A percentile compares a stretch with the other conserved stretches of the same genome.
phyloP scores from a whole-genome alignment of 2,797 vertebrate genomes.

The Alca torda region DNA sequence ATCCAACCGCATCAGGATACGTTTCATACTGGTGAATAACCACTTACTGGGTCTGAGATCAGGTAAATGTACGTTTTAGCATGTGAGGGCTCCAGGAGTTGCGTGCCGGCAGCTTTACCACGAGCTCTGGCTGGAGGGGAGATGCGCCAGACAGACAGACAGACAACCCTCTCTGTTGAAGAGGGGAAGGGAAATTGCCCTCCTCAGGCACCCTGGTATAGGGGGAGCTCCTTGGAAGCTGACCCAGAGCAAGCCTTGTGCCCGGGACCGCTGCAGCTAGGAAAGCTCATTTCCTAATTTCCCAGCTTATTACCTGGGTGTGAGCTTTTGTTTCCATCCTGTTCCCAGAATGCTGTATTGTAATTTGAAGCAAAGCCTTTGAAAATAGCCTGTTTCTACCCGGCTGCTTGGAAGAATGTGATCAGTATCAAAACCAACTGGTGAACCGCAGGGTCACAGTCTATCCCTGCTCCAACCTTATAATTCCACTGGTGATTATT shows the following conservation, averaged over 20 bases:
- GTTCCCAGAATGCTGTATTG: neutral
- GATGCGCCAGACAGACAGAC: too few relatives aligned
- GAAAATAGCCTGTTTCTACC: neutral
- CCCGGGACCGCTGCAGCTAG: neutral
- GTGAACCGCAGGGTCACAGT: neutral
- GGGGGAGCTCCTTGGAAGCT: neutral
- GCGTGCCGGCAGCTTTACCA: neutral
- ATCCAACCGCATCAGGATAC: neutral
- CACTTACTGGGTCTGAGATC: neutral
- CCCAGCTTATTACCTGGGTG: neutral
- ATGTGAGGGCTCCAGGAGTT: neutral
- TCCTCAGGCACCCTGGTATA: neutral
- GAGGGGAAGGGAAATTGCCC: neutral
- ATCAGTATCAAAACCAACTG: neutral
- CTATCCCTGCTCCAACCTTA: neutral
- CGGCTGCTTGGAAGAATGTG: neutral
- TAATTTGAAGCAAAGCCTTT: neutral
- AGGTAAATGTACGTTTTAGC: too few relatives aligned
- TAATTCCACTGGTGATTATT: too few relatives aligned
- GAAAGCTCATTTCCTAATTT: neutral
- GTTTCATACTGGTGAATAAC: neutral
- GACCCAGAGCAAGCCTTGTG: neutral
- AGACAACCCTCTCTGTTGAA: neutral
- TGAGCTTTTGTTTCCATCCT: neutral
- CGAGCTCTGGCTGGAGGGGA: neutral